phyloP scores from a whole-genome alignment of 2,888 invertebrate species.

The Acholoe squamosa region DNA sequence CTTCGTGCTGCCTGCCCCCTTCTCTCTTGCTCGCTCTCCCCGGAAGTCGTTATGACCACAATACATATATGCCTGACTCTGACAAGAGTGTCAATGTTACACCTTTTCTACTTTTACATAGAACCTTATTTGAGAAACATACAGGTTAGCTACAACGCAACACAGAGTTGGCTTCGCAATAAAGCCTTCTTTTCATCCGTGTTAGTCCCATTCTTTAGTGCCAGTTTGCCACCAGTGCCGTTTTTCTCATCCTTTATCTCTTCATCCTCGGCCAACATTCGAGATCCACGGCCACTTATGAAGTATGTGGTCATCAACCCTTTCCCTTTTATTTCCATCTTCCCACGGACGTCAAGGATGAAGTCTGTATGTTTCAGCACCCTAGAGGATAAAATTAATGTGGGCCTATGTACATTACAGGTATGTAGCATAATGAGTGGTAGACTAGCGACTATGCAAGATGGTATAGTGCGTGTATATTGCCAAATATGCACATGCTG shows the following conservation, averaged over 20 bases:
- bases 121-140: no score
- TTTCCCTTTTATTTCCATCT: conserved; percentile 68
- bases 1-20: no score
- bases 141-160: background rate
- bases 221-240: background rate
- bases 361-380: conserved; percentile 52
- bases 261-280: background rate
- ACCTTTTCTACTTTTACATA: no score
- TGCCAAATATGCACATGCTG: no score
- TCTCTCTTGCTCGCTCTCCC: no score
- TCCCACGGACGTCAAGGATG: conserved; percentile 64
- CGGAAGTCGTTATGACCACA: no score
- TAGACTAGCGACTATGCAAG: no score
- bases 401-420: no score
- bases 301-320: conserved; percentile 67
- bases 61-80: no score
- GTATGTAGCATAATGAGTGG: no score
- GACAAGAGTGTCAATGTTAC: no score
- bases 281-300: background rate
- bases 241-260: background rate
- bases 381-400: background rate
- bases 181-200: background rate
- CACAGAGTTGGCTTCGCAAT: background rate
- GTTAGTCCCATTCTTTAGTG: background rate
- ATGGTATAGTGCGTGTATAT: no score